These are phyloP conservation scores for Mizuhopecten yessoensis DNA, from an alignment of 1,140 invertebrate genomes.

Conservation along the genomic window DNA sequence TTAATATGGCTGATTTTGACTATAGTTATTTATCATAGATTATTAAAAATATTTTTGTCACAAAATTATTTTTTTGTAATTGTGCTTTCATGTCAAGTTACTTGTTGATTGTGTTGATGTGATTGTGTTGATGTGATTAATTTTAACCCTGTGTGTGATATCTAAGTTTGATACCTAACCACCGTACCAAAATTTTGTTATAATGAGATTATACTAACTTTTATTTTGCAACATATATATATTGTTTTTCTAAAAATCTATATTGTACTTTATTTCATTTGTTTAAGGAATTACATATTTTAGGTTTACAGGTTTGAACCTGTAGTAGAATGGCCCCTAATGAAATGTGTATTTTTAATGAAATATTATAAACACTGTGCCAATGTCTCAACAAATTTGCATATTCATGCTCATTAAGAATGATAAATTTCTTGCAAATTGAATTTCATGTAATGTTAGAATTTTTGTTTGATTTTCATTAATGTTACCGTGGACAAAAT, in stretches of 20 bases:
- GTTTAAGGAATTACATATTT: neutral
- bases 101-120: neutral
- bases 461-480: too few species aligned
- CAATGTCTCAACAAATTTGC: neutral
- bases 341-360: neutral
- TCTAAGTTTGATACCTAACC: neutral
- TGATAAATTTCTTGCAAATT: too few species aligned
- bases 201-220: neutral
- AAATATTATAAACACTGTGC: too few species aligned
- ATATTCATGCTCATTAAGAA: too few species aligned
- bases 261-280: neutral
- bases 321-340: neutral
- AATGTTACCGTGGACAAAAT: too few species aligned
- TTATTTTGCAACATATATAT: neutral
- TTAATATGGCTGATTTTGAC: neutral
- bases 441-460: too few species aligned
- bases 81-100: neutral
- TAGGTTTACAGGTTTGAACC: neutral
- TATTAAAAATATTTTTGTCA: neutral
- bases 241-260: neutral
- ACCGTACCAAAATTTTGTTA: neutral
- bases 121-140: neutral
- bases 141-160: neutral
- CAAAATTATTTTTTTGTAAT: too few species aligned
- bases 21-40: neutral